Evolutionary conservation across 2,888 invertebrate genomes (phyloP).

Genomic region (Lymantria dispar): DNA sequence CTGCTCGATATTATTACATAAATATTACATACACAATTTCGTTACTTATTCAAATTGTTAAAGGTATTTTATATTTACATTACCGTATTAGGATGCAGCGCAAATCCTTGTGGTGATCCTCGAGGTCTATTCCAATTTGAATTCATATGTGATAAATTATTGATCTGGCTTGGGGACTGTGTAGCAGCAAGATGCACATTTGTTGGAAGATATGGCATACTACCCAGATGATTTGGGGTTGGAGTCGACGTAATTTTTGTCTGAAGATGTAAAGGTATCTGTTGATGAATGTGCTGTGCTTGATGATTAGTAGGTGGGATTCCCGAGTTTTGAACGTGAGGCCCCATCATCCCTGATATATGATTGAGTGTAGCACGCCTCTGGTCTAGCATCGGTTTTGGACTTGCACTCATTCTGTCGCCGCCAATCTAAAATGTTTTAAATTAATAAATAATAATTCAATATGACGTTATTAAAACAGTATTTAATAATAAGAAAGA

Average conservation of each 20-base stretch:
- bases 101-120: conserved; percentile 57
- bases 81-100: conserved; percentile 58
- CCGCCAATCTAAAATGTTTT: conserved; percentile 45
- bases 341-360: conserved; percentile 24
- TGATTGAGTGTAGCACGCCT: conserved; percentile 54
- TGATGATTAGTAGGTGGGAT: conserved; percentile 39
- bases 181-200: conserved; percentile 41
- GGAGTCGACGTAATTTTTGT: conserved; percentile 39
- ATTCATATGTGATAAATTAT: conserved; percentile 52
- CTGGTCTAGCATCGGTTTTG: conserved; percentile 53
- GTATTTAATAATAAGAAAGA: too few species aligned
- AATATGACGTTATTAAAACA: too few species aligned
- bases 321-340: conserved; percentile 12
- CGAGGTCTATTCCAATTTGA: conserved; percentile 60
- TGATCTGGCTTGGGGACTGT: conserved; percentile 43
- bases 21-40: too few species aligned
- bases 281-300: conserved; percentile 38
- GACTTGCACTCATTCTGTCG: conserved; percentile 65
- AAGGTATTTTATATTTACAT: not conserved
- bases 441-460: not conserved
- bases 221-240: conserved; percentile 51
- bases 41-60: not conserved
- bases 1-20: too few species aligned
- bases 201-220: conserved; percentile 64
- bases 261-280: conserved; percentile 49